Percentiles rank a stretch among this genome's conserved stretches.
Conservation (phyloP, 2,888 invertebrate species). For the Tethea ocularis region DNA sequence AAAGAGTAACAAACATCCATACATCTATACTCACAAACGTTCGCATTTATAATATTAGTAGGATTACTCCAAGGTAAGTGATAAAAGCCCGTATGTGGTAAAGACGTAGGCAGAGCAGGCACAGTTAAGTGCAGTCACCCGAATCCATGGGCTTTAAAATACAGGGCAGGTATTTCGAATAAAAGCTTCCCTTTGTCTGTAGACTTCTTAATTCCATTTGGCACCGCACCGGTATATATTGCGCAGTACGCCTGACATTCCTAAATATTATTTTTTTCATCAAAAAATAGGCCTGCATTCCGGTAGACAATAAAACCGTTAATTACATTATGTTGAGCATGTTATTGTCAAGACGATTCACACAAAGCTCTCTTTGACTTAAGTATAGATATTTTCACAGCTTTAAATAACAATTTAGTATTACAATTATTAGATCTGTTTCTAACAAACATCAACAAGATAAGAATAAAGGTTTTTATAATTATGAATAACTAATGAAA, state of each 20-base stretch:
- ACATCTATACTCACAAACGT: no score
- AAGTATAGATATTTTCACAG: no score
- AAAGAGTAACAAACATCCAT: no score
- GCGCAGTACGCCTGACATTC: constrained; percentile 5
- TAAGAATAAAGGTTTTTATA: no score
- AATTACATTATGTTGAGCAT: not conserved
- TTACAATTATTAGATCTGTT: no score
- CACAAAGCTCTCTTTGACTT: no score
- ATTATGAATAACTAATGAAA: no score
- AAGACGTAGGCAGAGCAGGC: not conserved
- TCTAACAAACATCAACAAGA: no score
- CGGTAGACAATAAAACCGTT: not conserved
- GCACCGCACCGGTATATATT: not conserved
- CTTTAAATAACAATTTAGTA: no score
- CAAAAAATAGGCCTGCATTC: not conserved
- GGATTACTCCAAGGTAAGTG: not conserved
- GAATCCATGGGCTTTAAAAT: not conserved
- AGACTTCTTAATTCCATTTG: constrained; percentile 6
- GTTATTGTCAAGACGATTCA: no score
- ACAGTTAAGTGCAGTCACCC: no score
- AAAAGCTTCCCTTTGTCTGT: not conserved
- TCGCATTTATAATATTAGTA: no score
- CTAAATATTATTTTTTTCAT: not conserved
- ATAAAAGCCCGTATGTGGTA: not conserved
- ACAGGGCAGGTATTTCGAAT: not conserved